Base-by-base conservation (phyloP, 2,888 invertebrate genomes). In the Gastrophysa polygoni region DNA sequence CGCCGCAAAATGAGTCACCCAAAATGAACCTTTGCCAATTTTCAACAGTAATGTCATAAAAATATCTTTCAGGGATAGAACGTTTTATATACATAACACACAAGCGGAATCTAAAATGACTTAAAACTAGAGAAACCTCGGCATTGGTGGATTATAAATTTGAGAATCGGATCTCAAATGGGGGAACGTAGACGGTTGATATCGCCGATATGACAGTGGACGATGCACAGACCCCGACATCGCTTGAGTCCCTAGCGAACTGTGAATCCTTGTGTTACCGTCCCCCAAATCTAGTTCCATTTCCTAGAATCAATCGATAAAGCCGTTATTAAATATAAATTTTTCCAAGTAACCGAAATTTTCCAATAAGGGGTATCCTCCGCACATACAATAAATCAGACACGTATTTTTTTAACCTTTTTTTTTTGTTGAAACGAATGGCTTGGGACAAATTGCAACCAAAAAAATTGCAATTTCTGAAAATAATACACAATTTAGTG, bases 201-300 rank as follows among this genome's bases (percentile, higher is more conserved):
- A 80, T 57, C 78, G 74, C 52, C 79, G 72, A 56, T 67, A 69
- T 4, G 69, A 65, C 16, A 66, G 28, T n/a, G 78, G 75, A 65
- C 75, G 77, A 66, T 78, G 77, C 50, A 77, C 57, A 11, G 77
- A 67, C 52, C 73, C 75, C 18, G 75, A 72, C 61, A 77, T 66
- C 17, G 71, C 73, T 59, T 75, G 77, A 10, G 71, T 70, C 11
- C 70, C 71, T 49, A 75, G 63, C 34, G 75, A 67, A 66, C 74
- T 71, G 46, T 86, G 73, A 0, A 89, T 83, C 77, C 91, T 91
- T 59, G 89, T 88, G 18, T 91, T 88, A 1, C 93, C 93, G 76
- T 95, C 95, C 0, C 95, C 95, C 69, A 95, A 85, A 81, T 93
- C 93, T 72, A 95, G 82, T 79, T 93, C 93, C 77, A 94, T 83